Conservation (phyloP, 2,888 invertebrate species). For the Conomelus anceps region DNA sequence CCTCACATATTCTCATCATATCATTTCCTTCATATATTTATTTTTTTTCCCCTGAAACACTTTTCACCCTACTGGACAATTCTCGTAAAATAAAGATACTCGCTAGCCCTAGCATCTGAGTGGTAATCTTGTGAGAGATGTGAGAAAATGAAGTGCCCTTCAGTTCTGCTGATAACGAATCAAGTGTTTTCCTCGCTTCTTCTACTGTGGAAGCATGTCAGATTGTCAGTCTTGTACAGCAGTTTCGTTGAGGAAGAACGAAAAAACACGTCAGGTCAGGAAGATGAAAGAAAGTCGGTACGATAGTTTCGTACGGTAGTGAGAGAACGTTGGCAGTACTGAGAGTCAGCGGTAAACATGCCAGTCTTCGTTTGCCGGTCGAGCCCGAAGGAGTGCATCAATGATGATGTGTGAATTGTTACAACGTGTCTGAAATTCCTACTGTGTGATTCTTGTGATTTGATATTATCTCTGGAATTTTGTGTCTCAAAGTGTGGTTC, state of each 20-base stretch:
- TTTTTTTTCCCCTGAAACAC: background rate
- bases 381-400: background rate
- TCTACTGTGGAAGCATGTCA: background rate
- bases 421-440: background rate
- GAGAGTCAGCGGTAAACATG: background rate
- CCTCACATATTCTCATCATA: too few species aligned
- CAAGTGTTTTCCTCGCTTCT: background rate
- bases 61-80: background rate
- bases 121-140: background rate
- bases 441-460: background rate
- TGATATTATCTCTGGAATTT: background rate
- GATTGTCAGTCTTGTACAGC: background rate
- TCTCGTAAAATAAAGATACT: background rate
- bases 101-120: background rate
- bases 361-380: background rate
- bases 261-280: background rate
- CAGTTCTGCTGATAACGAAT: background rate
- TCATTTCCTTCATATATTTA: background rate
- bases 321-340: background rate
- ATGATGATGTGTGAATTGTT: background rate
- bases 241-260: background rate
- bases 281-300: background rate
- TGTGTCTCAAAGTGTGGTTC: background rate
- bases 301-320: background rate
- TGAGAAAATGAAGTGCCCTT: background rate